These are phyloP conservation scores for Tetramorium bicarinatum DNA, from an alignment of 2,888 invertebrate species.

Conservation along the genomic window DNA sequence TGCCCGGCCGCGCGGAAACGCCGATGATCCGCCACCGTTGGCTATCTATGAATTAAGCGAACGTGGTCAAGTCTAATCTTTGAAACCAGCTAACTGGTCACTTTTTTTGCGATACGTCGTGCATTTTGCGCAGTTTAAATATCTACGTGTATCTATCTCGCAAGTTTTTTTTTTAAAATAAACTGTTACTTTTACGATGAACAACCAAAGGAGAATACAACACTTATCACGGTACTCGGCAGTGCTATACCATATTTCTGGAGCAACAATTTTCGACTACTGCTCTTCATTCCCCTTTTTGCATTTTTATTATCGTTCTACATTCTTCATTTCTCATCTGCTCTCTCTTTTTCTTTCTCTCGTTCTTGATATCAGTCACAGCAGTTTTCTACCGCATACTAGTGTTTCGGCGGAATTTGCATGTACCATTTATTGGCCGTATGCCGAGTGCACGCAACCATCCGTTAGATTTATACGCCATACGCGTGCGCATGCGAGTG, in stretches of 20 bases:
- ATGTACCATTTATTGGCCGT: constrained; percentile 80
- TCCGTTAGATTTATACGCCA: constrained; percentile 76
- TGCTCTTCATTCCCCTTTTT: neutral
- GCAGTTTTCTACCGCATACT: neutral
- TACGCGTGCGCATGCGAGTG: constrained; percentile 5
- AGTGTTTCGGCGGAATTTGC: constrained; percentile 51
- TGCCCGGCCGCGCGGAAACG: constrained; percentile 31
- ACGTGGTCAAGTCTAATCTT: neutral
- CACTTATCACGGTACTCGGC: neutral
- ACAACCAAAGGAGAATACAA: neutral
- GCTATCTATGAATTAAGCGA: neutral
- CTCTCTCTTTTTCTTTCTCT: neutral
- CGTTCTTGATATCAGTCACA: constrained; percentile 9
- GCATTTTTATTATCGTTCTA: constrained; percentile 20
- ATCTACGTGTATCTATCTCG: neutral
- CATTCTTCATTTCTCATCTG: constrained; percentile 2
- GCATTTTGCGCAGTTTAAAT: neutral
- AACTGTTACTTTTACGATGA: neutral
- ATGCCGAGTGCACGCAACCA: constrained; percentile 79
- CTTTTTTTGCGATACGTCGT: neutral
- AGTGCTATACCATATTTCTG: neutral
- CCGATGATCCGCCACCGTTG: neutral
- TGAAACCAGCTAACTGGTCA: neutral
- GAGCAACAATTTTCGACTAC: neutral
- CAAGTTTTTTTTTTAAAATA: neutral